Evolutionary conservation across 2,888 invertebrate genomes (phyloP), one percentile per base, ranked within the genome.

Genomic region (Clistopyga incitator): DNA sequence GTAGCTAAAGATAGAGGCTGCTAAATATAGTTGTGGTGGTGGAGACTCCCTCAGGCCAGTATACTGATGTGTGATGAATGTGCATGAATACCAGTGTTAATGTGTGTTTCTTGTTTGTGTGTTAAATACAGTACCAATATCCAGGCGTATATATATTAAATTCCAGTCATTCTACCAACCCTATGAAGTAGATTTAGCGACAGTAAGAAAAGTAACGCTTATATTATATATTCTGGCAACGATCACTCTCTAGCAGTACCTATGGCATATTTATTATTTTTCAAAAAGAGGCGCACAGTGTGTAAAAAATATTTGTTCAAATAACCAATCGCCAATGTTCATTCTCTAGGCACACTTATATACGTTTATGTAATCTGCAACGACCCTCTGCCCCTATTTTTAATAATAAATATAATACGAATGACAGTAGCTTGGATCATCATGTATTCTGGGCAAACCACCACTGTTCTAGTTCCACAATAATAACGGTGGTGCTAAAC

Each of bases 1-100:
- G 86, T 74, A 78, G 87, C 89, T 90, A 90, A 90, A 90, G 85
- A 90, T 90, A 90, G 90, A 88, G 86, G 86, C 84, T 81, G 87
- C 89, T 91, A 92, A 91, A 90, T 90, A 91, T 91, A 90, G 88
- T 86, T 82, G 72, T 47, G 45, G 65, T 47, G 45, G 65, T 54
- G 76, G 23, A 47, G 47, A 86, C 85, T 81, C 85, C 87, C 86
- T 86, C 89, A 86, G 86, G 85, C 87, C 85, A 85, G 78, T 75
- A 78, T 81, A 68, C 59, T 34, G 72, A 78, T 47, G 75, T 70
- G 64, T 81, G 29, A n/a, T n/a, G 34, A 61, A 13, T 61, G 34
- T 34, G 34, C 18, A 59, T 25, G 80, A 59, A 20, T 64, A 64
- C 34, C 54, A 50, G 47, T 42, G 34, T 67, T 79, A 61, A 77